Conservation (phyloP, 2,888 invertebrate species). For the Norana najaformis region DNA sequence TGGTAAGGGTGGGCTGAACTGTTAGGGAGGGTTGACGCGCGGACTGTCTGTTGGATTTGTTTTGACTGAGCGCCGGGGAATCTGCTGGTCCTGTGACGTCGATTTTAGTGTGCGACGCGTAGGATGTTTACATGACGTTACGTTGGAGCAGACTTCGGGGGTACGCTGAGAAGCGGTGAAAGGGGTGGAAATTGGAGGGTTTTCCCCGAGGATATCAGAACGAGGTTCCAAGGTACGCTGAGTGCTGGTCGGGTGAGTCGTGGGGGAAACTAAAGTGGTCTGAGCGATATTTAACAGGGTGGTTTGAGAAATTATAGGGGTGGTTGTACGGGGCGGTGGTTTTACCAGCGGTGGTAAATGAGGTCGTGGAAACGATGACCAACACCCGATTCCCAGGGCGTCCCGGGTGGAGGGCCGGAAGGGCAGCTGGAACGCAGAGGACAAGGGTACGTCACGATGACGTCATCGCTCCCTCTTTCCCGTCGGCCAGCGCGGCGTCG, state of each 20-base stretch:
- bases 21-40: neutral
- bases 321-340: neutral
- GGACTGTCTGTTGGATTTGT: neutral
- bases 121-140: too few species aligned
- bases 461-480: neutral
- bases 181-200: neutral
- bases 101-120: too few species aligned
- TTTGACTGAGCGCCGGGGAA: neutral
- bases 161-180: neutral
- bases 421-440: neutral
- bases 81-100: neutral
- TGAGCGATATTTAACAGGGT: too few species aligned
- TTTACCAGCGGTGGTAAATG: neutral
- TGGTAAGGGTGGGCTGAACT: neutral
- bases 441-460: conserved; percentile 3
- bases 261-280: neutral
- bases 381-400: conserved; percentile 14
- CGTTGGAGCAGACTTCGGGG: neutral
- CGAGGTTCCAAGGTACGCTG: neutral
- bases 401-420: conserved; percentile 14
- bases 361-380: conserved; percentile 8
- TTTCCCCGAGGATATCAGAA: neutral
- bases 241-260: neutral
- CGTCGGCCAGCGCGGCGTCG: conserved; percentile 6
- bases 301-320: neutral